Conservation (phyloP, 2,113 vertebrate genomes). For the Campylomormyrus numenius region DNA sequence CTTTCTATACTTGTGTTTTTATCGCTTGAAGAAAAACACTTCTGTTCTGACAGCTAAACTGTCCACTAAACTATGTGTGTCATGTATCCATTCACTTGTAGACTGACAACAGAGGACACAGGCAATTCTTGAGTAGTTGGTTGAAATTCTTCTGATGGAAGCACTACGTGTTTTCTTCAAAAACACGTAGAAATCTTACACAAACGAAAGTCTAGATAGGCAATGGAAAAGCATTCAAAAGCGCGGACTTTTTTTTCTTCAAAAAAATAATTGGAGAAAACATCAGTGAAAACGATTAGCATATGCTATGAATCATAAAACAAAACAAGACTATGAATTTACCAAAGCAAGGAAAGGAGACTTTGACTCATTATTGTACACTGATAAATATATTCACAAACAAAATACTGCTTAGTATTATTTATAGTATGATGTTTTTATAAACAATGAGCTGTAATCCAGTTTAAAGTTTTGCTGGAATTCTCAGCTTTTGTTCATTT, state of each 20-base stretch:
- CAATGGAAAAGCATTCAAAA: not conserved
- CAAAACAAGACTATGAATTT: not conserved
- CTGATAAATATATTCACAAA: constrained; percentile 6
- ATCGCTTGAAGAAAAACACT: not conserved
- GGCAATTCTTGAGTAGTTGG: not conserved
- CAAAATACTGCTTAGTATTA: not conserved
- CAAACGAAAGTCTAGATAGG: not conserved
- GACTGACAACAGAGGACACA: not conserved
- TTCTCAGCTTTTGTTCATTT: not conserved
- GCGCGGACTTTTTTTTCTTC: not conserved
- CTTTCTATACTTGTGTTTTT: not conserved
- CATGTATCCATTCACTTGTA: not conserved
- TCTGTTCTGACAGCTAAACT: not conserved
- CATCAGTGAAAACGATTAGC: not conserved
- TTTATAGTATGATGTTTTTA: not conserved
- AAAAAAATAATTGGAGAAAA: not conserved
- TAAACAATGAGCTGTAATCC: not conserved
- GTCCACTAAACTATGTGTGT: not conserved
- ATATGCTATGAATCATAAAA: not conserved
- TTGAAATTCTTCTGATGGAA: not conserved
- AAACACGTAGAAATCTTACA: not conserved
- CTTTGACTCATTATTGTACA: not conserved
- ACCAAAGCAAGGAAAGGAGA: not conserved
- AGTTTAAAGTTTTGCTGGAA: not conserved
- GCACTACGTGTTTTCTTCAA: not conserved